Base-by-base conservation (phyloP, 2,888 invertebrate genomes). In the Cetonia aurata region DNA sequence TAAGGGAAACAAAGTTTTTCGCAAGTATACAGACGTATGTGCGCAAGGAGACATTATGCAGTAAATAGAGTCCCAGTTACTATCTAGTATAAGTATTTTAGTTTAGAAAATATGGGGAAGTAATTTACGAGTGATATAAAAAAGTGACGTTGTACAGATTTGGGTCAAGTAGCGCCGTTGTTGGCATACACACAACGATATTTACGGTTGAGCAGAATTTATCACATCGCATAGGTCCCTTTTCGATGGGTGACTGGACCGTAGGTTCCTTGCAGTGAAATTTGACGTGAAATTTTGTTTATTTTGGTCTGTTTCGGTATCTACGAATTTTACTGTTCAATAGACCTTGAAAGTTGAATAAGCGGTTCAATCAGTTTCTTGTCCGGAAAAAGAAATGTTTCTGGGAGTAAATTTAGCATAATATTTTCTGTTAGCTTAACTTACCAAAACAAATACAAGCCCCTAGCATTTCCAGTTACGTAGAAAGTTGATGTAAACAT, bases 181-280 rank as follows among this genome's bases (percentile, higher is more conserved):
- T 6, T 37, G 62, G 62, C 37, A 52, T 65, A 52, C 37, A 52
- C 50, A 52, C 50, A 50, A 33, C 50, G 62, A 31, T 52, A 37
- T 65, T 65, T 50, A 50, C 19, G 62, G 50, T 50, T 65, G 62
- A 65, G 50, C 62, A 65, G 48, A 50, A 65, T 65, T 50, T 65
- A 65, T 65, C 25, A 25, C 25, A 52, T 48, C 48, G 33, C 50
- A 10, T 50, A 4, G 33, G 6, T 37, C 33, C 15, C 31, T 37
- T 50, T 37, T 37, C 48, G 60, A 60, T 60, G 46, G 19, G 60
- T 46, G 44, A 60, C 25, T 31, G n/a, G 41, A 17, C 10, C 12
- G 57, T 41, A 19, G 13, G 19, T 41, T 19, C 19, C 19, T 37
- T 17, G 12, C 19, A 25, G 52, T 52, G 52, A 52, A 52, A 52